Conservation (phyloP, 1,140 invertebrate species). For the Ceratitis capitata region DNA sequence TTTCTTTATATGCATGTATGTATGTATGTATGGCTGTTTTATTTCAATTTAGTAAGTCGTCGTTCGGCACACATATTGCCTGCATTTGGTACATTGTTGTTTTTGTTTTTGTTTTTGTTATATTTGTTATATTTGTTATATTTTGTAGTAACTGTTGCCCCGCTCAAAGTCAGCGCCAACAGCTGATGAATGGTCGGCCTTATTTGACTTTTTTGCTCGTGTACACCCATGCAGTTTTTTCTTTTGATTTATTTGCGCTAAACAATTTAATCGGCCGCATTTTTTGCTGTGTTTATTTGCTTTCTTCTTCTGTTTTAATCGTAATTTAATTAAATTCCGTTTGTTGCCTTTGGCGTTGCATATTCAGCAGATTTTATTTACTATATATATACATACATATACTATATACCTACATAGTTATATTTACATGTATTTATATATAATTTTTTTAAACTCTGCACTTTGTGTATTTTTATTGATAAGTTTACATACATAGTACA, state of each 20-base stretch:
- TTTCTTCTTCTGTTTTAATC: background rate
- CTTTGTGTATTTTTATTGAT: background rate
- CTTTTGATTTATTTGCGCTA: background rate
- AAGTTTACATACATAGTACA: background rate
- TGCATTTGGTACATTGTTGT: background rate
- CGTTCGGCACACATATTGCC: conserved; percentile 26
- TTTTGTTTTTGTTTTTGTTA: background rate
- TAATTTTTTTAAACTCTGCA: background rate
- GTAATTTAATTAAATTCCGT: conserved; percentile 5
- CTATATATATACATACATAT: too few species aligned
- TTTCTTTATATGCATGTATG: background rate
- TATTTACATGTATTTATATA: too few species aligned
- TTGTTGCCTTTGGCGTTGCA: background rate
- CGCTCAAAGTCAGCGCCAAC: conserved; percentile 6
- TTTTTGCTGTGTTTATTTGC: background rate
- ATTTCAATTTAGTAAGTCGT: conserved; percentile 27
- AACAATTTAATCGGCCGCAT: background rate
- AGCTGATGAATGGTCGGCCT: background rate
- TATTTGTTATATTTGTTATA: background rate
- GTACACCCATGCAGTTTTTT: background rate
- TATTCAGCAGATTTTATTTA: background rate
- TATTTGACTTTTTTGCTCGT: background rate
- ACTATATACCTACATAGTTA: too few species aligned
- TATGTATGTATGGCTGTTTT: background rate
- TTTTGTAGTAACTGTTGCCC: background rate